Evolutionary conservation across 2,888 invertebrate genomes (phyloP), one percentile per base, ranked within the genome.

Genomic region (Troides helena): DNA sequence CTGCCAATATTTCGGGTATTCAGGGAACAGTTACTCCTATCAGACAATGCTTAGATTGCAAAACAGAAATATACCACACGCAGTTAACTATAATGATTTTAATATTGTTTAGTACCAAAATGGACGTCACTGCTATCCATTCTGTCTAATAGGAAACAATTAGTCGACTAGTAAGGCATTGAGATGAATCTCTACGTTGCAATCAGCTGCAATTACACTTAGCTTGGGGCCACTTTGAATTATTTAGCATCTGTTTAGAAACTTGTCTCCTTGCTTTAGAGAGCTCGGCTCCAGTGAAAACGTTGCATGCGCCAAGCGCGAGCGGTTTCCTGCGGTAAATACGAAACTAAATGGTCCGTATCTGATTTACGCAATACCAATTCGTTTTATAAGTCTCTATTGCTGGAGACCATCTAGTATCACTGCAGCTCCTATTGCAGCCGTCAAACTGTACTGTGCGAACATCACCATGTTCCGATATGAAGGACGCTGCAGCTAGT

Each of bases 171-270:
- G 53, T 53, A n/a, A 53, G 18, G 56, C 56, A 21, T 12, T 58
- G 12, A 21, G 23, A 58, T 58, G 58, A 5, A 59, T 66, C 62
- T 43, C 61, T 12, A 62, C 14, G 21, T n/a, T 59, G 66, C 36
- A 62, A 67, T 56, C 68, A 59, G 62, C 25, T 23, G 46, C 59
- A 71, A 72, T 73, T 73, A 68, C 65, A 67, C 71, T 66, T 39
- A 62, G 72, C 65, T 73, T 67, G 73, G 70, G 73, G 71, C 71
- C 70, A 62, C 66, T 65, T 69, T 71, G 73, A 71, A 75, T 75
- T 73, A 73, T 63, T 73, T 74, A 74, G 71, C 72, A 72, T 72
- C 69, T 68, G 58, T 72, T 73, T 74, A 74, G 75, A 75, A 75
- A 74, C 71, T 67, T 58, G 68, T 59, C 62, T 39, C 61, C 59